These are phyloP conservation scores for Drosophila ironensis DNA, from an alignment of 1,140 invertebrate genomes.

Conservation along the genomic window DNA sequence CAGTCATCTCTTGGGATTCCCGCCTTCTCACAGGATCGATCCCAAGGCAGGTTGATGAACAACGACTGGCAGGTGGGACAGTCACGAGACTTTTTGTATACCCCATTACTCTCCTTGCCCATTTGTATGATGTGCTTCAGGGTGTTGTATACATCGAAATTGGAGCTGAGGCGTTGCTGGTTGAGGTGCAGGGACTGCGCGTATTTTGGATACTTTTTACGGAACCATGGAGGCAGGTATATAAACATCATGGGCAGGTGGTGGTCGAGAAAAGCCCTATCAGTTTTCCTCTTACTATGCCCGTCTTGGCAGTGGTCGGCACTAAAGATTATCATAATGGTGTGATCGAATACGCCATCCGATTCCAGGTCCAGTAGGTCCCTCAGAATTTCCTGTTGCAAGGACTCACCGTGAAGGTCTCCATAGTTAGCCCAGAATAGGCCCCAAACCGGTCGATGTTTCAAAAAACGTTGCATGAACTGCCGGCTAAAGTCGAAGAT, in stretches of 20 bases:
- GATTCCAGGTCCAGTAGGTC: not conserved
- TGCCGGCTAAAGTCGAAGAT: not conserved
- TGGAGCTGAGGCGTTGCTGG: slow-evolving; percentile 88
- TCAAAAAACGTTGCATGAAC: not conserved
- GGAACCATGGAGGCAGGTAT: slow-evolving; percentile 89
- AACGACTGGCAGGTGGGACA: not conserved
- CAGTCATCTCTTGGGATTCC: not conserved
- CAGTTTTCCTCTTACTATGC: not conserved
- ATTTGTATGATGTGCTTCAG: slow-evolving; percentile 51
- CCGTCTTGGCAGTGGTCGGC: not conserved
- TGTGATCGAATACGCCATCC: not conserved
- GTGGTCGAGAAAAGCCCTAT: not conserved
- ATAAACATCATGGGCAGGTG: slow-evolving; percentile 93
- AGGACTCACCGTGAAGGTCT: not conserved
- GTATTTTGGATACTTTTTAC: slow-evolving; percentile 85
- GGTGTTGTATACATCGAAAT: slow-evolving; percentile 91
- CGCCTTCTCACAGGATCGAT: not conserved
- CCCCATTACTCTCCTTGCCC: not conserved
- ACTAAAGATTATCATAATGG: not conserved
- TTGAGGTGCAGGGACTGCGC: slow-evolving; percentile 88
- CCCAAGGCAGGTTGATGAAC: not conserved
- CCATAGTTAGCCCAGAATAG: not conserved
- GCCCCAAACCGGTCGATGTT: not conserved
- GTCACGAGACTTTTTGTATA: not conserved
- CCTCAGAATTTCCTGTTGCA: not conserved